Evolutionary conservation across 1,140 invertebrate genomes (phyloP), one percentile per base, ranked within the genome.

Genomic region (Scylla paramamosain): DNA sequence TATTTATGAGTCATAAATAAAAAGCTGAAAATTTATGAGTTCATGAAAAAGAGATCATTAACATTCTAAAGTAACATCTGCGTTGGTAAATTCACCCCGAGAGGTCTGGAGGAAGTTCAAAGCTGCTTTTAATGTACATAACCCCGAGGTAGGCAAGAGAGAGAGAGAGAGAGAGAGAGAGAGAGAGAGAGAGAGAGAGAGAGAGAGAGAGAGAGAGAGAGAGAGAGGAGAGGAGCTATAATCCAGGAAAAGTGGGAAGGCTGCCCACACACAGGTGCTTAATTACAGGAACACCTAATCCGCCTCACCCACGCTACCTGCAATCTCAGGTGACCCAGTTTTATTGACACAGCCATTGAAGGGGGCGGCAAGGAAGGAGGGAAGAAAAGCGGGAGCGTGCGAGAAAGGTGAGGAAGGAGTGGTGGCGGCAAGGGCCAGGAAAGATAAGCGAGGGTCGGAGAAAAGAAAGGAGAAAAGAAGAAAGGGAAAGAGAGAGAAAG

Each of bases 161-260:
- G 87, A 28, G 87, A 45, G 87, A 39, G 87, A 39, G 87, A 39
- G 87, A 39, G 87, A 39, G 87, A 39, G 87, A 39, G 87, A 39
- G 87, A 39, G 87, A 39, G 87, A 20, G 88, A 48, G 88, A 48
- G 88, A 48, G 46, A n/a, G 46, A n/a, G 46, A 48, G 88, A 48
- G 88, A 52, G 89, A 52, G 89, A 52, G 89, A 52, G 89, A 52
- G 89, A 52, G 89, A 52, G 46, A 91, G 89, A 91, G 29, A n/a
- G 29, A 52, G 59, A 29, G 59, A 32, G n/a, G 28, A 46, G 12
- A 7, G 45, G 2, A 31, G 4, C 14, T 28, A 46, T 45, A 46
- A 89, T 45, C 39, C 31, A 4, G 45, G 48, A 46, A 4, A 28
- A 46, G 48, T 6, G 14, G 86, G 86, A 88, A 7, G 31, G 86